phyloP scores from a whole-genome alignment of 2,797 vertebrate genomes.

The Channa striata region DNA sequence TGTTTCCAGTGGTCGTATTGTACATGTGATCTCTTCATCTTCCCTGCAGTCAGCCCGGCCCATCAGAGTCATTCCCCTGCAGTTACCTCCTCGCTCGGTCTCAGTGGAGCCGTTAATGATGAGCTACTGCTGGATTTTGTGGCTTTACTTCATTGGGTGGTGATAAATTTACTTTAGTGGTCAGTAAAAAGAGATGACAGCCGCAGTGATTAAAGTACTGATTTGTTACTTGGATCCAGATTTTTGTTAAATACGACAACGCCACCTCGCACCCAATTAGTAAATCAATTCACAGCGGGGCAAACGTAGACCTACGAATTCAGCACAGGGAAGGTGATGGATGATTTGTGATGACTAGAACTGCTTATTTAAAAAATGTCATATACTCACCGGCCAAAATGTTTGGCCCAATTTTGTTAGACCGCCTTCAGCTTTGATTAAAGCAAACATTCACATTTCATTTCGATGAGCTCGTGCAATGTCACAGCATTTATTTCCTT shows the following conservation, averaged over 20 bases:
- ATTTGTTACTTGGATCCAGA: conserved; percentile 46
- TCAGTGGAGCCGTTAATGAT: conserved; percentile 14
- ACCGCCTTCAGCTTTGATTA: too few species aligned
- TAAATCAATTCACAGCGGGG: conserved; percentile 22
- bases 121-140: conserved; percentile 24
- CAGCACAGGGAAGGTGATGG: not conserved
- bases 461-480: too few species aligned
- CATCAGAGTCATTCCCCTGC: not conserved
- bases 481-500: too few species aligned
- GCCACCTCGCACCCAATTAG: conserved; percentile 7
- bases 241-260: conserved; percentile 17
- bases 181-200: conserved; percentile 45
- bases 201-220: conserved; percentile 40
- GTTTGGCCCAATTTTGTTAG: too few species aligned
- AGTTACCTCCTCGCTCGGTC: not conserved
- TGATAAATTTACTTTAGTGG: conserved; percentile 55
- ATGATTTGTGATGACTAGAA: not conserved
- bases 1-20: too few species aligned
- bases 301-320: not conserved
- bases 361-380: too few species aligned
- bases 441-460: too few species aligned
- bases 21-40: not conserved
- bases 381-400: too few species aligned
- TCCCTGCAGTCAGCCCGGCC: conserved; percentile 3
- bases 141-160: conserved; percentile 40